These are phyloP conservation scores for Heliconius hortense DNA, from an alignment of 2,888 invertebrate genomes.

Conservation along the genomic window DNA sequence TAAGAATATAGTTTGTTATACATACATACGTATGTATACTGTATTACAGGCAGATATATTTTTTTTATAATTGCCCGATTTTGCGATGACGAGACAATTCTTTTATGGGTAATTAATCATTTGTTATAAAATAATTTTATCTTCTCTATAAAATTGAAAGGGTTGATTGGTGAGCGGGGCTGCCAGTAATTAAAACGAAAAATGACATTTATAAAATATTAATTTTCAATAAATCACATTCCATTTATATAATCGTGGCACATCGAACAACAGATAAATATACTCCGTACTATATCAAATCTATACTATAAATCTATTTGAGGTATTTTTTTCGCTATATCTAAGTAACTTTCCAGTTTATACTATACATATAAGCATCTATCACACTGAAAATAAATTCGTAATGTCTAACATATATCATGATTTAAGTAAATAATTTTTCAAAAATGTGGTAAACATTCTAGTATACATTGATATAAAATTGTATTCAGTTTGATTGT, in stretches of 20 bases:
- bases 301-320: slow-evolving; percentile 56
- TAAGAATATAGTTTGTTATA: background rate
- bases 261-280: slow-evolving; percentile 74
- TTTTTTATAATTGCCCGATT: background rate
- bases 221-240: slow-evolving; percentile 77
- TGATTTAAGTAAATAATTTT: slow-evolving; percentile 16
- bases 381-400: slow-evolving; percentile 63
- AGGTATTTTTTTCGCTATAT: slow-evolving; percentile 59
- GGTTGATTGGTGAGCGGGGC: background rate
- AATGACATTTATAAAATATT: slow-evolving; percentile 79
- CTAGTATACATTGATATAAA: slow-evolving; percentile 20
- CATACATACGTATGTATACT: background rate
- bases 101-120: background rate
- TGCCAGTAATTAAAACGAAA: slow-evolving; percentile 32
- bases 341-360: slow-evolving; percentile 28
- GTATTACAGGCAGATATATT: background rate
- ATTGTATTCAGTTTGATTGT: slow-evolving; percentile 3
- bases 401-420: slow-evolving; percentile 44
- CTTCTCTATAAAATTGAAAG: background rate
- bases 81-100: background rate
- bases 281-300: slow-evolving; percentile 54
- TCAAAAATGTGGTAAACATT: slow-evolving; percentile 16
- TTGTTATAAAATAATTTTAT: background rate
- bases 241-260: slow-evolving; percentile 74
- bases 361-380: slow-evolving; percentile 43